These are phyloP conservation scores for Xanthorhoe spadicearia DNA, from an alignment of 2,888 invertebrate species.

Conservation along the genomic window DNA sequence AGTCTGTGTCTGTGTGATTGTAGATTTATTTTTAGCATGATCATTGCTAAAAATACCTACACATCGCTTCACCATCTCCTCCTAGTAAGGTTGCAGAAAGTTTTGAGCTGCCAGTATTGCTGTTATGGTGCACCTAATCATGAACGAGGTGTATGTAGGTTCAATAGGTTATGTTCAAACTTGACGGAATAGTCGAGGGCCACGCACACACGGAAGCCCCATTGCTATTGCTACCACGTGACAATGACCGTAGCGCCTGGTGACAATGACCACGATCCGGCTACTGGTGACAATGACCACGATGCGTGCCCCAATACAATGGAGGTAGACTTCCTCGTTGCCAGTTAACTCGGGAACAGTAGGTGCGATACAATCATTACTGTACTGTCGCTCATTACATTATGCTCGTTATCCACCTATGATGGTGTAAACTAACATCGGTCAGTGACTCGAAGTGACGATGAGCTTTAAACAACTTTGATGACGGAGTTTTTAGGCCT, in stretches of 20 bases:
- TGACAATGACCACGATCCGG: constrained; percentile 12
- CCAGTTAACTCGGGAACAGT: not conserved
- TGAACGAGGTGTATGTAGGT: too few relatives aligned
- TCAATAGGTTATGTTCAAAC: not conserved
- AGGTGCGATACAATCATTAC: not conserved
- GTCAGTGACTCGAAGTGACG: too few relatives aligned
- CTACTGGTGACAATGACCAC: constrained; percentile 7
- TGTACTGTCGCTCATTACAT: not conserved
- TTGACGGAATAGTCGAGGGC: not conserved
- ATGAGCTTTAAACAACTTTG: too few relatives aligned
- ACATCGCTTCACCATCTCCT: too few relatives aligned
- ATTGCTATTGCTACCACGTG: not conserved
- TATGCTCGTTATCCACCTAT: not conserved
- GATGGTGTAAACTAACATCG: too few relatives aligned
- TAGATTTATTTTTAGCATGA: too few relatives aligned
- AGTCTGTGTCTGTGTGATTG: too few relatives aligned
- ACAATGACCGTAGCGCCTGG: constrained; percentile 10
- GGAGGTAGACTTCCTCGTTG: not conserved
- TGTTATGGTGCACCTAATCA: too few relatives aligned
- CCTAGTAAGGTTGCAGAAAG: too few relatives aligned
- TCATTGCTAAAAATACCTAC: too few relatives aligned
- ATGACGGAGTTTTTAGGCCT: too few relatives aligned
- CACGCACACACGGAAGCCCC: constrained; percentile 2
- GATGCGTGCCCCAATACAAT: not conserved
- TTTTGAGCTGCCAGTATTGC: too few relatives aligned